phyloP scores from a whole-genome alignment of 2,888 invertebrate species.

The Ophraella communa region DNA sequence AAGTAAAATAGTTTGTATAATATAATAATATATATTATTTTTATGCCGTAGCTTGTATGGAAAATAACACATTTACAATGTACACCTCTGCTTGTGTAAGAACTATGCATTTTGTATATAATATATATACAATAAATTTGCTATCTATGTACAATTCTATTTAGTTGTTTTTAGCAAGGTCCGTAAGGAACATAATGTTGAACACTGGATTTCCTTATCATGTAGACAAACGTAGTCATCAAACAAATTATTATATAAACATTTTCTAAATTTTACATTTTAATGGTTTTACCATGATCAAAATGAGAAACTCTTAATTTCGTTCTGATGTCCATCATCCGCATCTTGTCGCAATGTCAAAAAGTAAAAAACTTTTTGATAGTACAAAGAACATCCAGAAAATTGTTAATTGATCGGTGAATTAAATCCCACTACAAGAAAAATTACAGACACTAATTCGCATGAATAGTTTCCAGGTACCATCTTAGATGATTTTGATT shows the following conservation, averaged over 20 bases:
- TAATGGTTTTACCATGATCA: no score
- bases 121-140: slow-evolving; percentile 56
- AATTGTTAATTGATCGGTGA: no score
- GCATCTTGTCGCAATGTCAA: no score
- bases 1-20: slow-evolving; percentile 46
- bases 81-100: slow-evolving; percentile 46
- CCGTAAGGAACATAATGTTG: background rate
- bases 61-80: slow-evolving; percentile 55
- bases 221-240: background rate
- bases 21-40: slow-evolving; percentile 50
- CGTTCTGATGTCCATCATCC: no score
- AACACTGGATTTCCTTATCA: background rate
- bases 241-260: background rate
- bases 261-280: no score
- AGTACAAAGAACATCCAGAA: no score
- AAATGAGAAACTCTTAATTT: no score
- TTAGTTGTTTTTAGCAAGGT: slow-evolving; percentile 34
- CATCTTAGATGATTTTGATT: no score
- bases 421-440: no score
- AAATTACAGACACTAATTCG: no score
- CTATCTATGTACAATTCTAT: slow-evolving; percentile 52
- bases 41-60: slow-evolving; percentile 52
- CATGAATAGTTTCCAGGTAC: no score
- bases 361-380: no score
- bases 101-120: slow-evolving; percentile 39